Evolutionary conservation across 2,888 invertebrate genomes (phyloP), one percentile per base, ranked within the genome.

Genomic region (Tinea pellionella): DNA sequence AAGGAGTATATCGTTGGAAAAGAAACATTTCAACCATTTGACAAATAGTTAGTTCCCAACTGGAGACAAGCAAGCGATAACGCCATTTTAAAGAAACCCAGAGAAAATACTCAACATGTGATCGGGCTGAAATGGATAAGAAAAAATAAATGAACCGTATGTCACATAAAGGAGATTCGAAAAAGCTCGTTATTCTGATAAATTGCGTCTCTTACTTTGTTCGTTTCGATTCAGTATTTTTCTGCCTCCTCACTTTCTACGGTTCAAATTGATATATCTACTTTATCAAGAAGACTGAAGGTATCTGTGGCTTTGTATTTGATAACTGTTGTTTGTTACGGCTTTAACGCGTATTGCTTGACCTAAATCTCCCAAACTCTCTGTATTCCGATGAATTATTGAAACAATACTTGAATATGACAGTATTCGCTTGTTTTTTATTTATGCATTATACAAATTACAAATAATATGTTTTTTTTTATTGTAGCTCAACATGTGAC

Each of bases 111-210:
- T 60, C 72, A 67, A 62, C 77, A 78, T 80, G 82, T 82, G 84
- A 84, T 81, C 77, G 78, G 77, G 76, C 70, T 72, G 74, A 73
- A 81, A 79, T 72, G 80, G 81, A 79, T 83, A 79, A 83, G 80
- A 80, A 79, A 83, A 81, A 79, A 83, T 78, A 83, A 83, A 84
- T 84, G 84, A 82, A 81, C 78, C 77, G 68, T 73, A 75, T 75
- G 82, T 78, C 83, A 80, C 81, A 77, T 72, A 78, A 77, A 77
- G 72, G 80, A 80, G 80, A 82, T 83, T 82, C 77, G 77, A 75
- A 77, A 80, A 80, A 79, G 76, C 79, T 84, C 84, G 77, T 85
- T 84, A 80, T 78, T 74, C 81, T 81, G 80, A 84, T 83, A 82
- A 82, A 84, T 81, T 79, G 77, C 73, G 71, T 70, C 72, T 65